These are phyloP conservation scores for Napeogenes inachia DNA, from an alignment of 2,888 invertebrate species.

Conservation along the genomic window DNA sequence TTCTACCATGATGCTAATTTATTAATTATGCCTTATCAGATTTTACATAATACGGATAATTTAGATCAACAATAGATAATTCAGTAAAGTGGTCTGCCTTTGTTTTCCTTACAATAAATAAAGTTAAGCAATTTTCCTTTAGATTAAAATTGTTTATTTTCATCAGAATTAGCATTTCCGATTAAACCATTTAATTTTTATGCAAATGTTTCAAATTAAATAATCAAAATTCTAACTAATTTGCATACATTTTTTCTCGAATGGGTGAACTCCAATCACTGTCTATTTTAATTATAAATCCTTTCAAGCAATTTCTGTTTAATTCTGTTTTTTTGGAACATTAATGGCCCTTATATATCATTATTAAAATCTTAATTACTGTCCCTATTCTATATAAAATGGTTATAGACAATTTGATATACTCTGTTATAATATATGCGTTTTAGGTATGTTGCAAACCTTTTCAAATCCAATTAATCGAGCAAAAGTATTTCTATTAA, in stretches of 20 bases:
- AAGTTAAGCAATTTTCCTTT: not conserved
- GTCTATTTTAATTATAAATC: not conserved
- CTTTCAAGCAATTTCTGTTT: not conserved
- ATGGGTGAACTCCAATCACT: constrained; percentile 1
- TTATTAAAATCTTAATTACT: too few relatives aligned
- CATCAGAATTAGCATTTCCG: constrained; percentile 1
- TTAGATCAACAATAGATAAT: too few relatives aligned
- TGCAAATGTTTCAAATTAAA: not conserved
- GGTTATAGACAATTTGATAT: constrained; percentile 1
- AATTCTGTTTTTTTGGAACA: not conserved
- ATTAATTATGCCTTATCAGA: too few relatives aligned
- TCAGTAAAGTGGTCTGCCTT: not conserved
- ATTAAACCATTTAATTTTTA: not conserved
- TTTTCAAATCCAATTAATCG: not conserved
- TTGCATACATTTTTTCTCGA: not conserved
- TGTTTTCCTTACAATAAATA: not conserved
- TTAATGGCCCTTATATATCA: not conserved
- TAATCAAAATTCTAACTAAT: not conserved
- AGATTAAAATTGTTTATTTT: not conserved
- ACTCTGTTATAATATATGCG: not conserved
- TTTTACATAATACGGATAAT: too few relatives aligned
- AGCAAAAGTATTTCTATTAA: too few relatives aligned
- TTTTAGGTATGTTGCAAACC: not conserved
- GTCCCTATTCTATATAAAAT: not conserved
- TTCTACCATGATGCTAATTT: too few relatives aligned